Percentiles rank a stretch among this genome's conserved stretches.
Conservation (phyloP, 2,113 vertebrate genomes). For the Poecilia latipinna region DNA sequence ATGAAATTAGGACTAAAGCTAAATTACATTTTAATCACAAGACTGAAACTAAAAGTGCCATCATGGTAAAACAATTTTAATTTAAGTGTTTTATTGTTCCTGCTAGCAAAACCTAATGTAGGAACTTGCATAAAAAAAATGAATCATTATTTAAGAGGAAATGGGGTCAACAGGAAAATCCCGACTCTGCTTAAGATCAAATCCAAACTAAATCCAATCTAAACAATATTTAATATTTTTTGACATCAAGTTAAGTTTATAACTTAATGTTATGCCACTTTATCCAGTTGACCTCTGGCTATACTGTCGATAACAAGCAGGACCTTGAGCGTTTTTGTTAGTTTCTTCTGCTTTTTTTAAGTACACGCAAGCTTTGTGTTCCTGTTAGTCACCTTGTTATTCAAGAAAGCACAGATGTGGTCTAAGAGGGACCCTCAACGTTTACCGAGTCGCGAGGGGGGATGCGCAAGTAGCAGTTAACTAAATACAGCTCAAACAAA, state of each 20-base stretch:
- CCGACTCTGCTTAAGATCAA: no score
- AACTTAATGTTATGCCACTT: neutral
- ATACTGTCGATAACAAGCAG: neutral
- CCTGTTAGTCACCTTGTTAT: conserved; percentile 36
- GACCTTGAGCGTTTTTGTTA: neutral
- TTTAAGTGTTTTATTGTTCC: no score
- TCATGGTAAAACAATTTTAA: neutral
- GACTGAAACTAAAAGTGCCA: neutral
- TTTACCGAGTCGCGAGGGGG: no score
- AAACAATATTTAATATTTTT: neutral
- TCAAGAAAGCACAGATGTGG: neutral
- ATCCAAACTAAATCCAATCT: neutral
- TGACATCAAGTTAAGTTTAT: no score
- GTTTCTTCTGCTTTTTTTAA: neutral
- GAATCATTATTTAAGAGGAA: no score
- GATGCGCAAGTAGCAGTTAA: neutral
- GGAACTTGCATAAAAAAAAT: no score
- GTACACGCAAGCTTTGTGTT: neutral
- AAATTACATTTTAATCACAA: neutral
- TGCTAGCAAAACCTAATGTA: no score
- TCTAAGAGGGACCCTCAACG: neutral
- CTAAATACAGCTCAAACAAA: conserved; percentile 3
- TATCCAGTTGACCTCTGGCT: neutral
- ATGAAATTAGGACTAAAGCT: no score
- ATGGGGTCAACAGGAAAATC: no score